Conservation (phyloP, 2,888 invertebrate genomes). For the Ephialtes manifestator region DNA sequence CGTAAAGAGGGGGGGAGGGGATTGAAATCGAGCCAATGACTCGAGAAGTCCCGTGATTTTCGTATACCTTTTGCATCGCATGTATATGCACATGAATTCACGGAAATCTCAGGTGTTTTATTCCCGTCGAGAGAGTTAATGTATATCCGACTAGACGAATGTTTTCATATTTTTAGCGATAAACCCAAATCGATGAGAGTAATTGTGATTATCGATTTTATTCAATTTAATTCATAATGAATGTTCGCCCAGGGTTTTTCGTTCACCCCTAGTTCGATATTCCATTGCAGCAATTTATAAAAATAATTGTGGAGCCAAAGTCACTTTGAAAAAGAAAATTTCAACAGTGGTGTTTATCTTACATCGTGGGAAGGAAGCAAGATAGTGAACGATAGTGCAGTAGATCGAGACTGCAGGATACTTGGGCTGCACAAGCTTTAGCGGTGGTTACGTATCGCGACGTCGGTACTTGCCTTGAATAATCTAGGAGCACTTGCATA, state of each 20-base stretch:
- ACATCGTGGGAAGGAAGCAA: not conserved
- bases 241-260: not conserved
- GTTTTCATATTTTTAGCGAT: constrained; percentile 20
- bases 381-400: constrained; percentile 24
- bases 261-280: not conserved
- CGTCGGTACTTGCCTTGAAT: constrained; percentile 62
- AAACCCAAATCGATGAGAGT: constrained; percentile 3
- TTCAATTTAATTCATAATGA: not conserved
- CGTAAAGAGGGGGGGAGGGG: constrained; percentile 25
- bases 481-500: constrained; percentile 64
- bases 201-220: not conserved
- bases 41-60: constrained; percentile 65
- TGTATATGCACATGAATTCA: constrained; percentile 51
- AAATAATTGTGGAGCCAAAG: constrained; percentile 3
- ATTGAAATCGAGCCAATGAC: constrained; percentile 73
- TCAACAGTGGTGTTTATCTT: not conserved
- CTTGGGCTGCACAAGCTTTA: constrained; percentile 41
- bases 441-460: constrained; percentile 47
- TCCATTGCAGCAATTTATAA: not conserved
- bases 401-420: constrained; percentile 12
- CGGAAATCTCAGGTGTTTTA: constrained; percentile 62
- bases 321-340: not conserved
- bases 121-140: constrained; percentile 47
- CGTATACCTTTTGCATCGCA: constrained; percentile 52
- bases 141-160: constrained; percentile 32